Evolutionary conservation across 2,888 invertebrate species (phyloP).

Genomic region (Notodonta ziczac): DNA sequence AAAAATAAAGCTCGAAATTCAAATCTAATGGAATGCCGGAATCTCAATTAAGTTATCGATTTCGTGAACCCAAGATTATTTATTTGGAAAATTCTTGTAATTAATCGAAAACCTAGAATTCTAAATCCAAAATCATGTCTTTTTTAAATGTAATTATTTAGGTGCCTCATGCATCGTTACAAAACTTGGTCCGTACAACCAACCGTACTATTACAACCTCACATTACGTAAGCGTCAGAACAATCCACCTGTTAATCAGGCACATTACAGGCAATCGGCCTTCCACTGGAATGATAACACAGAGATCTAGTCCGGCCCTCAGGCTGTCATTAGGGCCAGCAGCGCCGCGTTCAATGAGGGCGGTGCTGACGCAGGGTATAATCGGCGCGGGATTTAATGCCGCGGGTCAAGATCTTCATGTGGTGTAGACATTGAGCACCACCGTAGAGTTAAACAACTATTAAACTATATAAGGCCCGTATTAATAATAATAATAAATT

Average conservation of each 20-base stretch:
- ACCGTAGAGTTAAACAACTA: no score
- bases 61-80: no score
- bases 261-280: slow-evolving; percentile 57
- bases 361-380: slow-evolving; percentile 29
- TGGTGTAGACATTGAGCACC: background rate
- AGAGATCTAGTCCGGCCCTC: slow-evolving; percentile 34
- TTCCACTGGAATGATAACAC: slow-evolving; percentile 58
- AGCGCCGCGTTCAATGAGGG: slow-evolving; percentile 34
- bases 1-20: no score
- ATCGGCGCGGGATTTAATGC: slow-evolving; percentile 40
- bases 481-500: no score
- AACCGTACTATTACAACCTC: slow-evolving; percentile 8
- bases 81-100: no score
- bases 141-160: no score
- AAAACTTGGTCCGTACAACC: slow-evolving; percentile 2
- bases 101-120: no score
- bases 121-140: no score
- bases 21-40: no score
- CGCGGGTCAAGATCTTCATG: slow-evolving; percentile 44
- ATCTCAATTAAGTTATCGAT: no score
- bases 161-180: background rate
- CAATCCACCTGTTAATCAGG: slow-evolving; percentile 62
- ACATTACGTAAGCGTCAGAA: slow-evolving; percentile 29
- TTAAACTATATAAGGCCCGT: no score
- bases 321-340: slow-evolving; percentile 38